Evolutionary conservation across 2,797 vertebrate species (phyloP), one percentile per base, ranked within the genome.

Genomic region (Cryptoprocta ferox): DNA sequence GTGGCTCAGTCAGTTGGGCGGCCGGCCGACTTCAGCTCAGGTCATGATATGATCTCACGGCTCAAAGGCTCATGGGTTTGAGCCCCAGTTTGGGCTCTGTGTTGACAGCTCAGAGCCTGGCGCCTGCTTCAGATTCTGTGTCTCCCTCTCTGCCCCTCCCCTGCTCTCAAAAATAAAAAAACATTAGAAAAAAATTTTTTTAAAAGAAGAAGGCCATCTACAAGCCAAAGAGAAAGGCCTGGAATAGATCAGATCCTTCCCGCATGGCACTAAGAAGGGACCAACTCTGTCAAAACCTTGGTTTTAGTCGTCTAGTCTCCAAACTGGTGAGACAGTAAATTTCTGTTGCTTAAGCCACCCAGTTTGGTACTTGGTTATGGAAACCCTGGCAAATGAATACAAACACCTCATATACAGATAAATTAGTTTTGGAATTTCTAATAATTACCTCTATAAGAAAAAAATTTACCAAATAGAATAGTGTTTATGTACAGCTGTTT

Each of bases 401-500:
- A 78, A 66, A 71, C 37, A 56, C 30, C 35, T 37, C 59, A 28
- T 59, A 28, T 28, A 66, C 12, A 80, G 12, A 3, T 59, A 71
- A 65, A 79, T 84, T 79, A n/a, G 30, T 79, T 96, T 80, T 45
- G 30, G 26, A 79, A 79, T 56, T 89, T n/a, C 63, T 73, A 94
- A 21, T 88, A 75, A 48, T 73, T 63, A 84, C 21, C 68, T 19
- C 61, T 45, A 28, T 76, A 24, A 83, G 76, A 78, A 82, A 70
- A 28, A 91, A 21, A 84, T 70, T 78, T 83, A 88, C 15, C 26
- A 70, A 80, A 42, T 56, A 59, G 14, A 87, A 42, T 56, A 42
- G 19, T 88, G 45, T 75, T 84, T 85, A 56, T 50, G 2, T 56
- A 26, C 14, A 65, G 63, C n/a, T 95, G 2, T 85, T 90, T 89